A percentile compares a stretch with the other conserved stretches of the same genome.
Conservation (phyloP, 2,888 invertebrate species). For the Branchipolynoe longqiensis region DNA sequence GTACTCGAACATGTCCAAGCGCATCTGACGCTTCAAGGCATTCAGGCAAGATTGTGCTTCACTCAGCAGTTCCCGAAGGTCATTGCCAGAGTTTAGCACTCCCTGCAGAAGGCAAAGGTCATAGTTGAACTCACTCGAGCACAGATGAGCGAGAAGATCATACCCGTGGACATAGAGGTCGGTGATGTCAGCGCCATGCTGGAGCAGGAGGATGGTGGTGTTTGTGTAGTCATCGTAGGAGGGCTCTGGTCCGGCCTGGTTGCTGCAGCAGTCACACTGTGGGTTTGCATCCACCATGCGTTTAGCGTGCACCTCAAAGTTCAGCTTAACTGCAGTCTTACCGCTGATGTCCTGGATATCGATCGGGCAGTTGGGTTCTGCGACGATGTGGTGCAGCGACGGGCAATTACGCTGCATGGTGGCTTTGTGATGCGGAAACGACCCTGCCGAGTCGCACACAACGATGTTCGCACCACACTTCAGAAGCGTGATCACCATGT, state of each 20-base stretch:
- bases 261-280: conserved; percentile 46
- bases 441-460: conserved; percentile 8
- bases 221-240: conserved; percentile 43
- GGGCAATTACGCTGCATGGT: conserved; percentile 36
- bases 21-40: not conserved
- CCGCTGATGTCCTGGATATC: conserved; percentile 9
- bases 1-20: conserved; percentile 30
- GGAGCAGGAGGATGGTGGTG: conserved; percentile 12
- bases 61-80: conserved; percentile 26
- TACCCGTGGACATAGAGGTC: conserved; percentile 43
- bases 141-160: conserved; percentile 27
- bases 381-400: conserved; percentile 23
- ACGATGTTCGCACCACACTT: conserved; percentile 37
- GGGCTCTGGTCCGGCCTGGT: not conserved
- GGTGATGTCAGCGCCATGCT: conserved; percentile 17
- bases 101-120: conserved; percentile 17
- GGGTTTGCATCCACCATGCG: conserved; percentile 27
- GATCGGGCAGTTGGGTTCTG: conserved; percentile 23
- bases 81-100: conserved; percentile 37
- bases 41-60: conserved; percentile 18
- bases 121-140: conserved; percentile 34
- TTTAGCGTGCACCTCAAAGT: conserved; percentile 42
- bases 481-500: conserved; percentile 13
- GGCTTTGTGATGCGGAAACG: conserved; percentile 42
- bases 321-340: conserved; percentile 13